phyloP scores from a whole-genome alignment of 2,888 invertebrate genomes.

The Synergus umbraculus region DNA sequence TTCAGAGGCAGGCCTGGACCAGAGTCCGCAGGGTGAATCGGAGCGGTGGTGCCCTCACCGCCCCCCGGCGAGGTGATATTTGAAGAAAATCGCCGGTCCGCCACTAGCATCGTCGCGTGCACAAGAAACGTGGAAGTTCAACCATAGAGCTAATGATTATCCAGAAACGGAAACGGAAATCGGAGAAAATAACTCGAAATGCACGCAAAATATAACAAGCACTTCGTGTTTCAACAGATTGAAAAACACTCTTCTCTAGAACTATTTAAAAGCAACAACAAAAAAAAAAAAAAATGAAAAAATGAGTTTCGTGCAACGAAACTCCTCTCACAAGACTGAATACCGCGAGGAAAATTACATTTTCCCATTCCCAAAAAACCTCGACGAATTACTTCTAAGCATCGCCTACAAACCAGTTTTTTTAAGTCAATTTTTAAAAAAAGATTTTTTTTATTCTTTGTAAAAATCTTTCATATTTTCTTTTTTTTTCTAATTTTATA shows the following conservation, averaged over 20 bases:
- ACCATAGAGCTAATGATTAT: conserved; percentile 49
- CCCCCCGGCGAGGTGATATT: conserved; percentile 55
- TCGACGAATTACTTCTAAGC: conserved; percentile 17
- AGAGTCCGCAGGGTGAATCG: conserved; percentile 81
- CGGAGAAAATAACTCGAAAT: neutral
- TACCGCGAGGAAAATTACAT: neutral
- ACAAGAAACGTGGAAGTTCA: conserved; percentile 47
- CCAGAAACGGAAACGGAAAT: conserved; percentile 36
- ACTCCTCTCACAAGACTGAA: conserved; percentile 3
- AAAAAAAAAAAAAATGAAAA: conserved; percentile 40
- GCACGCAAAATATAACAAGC: neutral
- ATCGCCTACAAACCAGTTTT: neutral
- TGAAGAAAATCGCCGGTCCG: conserved; percentile 51
- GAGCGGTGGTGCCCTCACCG: conserved; percentile 77
- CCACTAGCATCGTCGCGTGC: conserved; percentile 56
- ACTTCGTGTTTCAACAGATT: neutral
- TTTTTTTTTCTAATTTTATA: too few relatives aligned
- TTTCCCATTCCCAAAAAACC: neutral
- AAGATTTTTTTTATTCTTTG: too few relatives aligned
- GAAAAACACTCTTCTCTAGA: neutral
- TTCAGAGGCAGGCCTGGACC: conserved; percentile 80
- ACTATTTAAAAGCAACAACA: neutral
- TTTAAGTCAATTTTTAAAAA: neutral
- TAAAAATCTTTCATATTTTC: too few relatives aligned
- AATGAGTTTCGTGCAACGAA: conserved; percentile 13